These are phyloP conservation scores for Neoarius graeffei DNA, from an alignment of 2,113 vertebrate genomes.

Conservation along the genomic window DNA sequence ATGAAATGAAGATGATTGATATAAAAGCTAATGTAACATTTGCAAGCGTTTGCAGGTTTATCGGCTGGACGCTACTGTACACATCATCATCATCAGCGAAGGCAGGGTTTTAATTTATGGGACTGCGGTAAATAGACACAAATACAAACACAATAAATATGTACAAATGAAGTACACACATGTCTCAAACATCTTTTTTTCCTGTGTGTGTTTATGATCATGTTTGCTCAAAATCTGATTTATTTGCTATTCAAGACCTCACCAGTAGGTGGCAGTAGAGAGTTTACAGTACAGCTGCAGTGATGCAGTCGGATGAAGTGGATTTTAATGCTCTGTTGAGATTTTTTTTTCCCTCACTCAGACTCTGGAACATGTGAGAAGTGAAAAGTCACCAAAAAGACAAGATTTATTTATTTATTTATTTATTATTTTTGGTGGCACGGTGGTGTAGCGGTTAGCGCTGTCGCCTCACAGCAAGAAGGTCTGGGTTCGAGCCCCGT, in stretches of 20 bases:
- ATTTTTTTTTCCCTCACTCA: not conserved
- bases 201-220: not conserved
- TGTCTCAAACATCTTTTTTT: not conserved
- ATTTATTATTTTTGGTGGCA: too few relatives aligned
- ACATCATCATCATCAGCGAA: not conserved
- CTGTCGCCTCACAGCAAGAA: too few relatives aligned
- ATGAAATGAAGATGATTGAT: not conserved
- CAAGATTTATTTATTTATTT: too few relatives aligned
- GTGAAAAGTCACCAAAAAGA: not conserved
- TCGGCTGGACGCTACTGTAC: not conserved
- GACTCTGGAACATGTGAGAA: not conserved
- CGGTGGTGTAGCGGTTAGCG: too few relatives aligned
- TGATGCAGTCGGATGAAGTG: not conserved
- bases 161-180: not conserved
- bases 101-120: not conserved
- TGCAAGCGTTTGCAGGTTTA: not conserved
- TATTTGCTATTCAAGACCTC: not conserved
- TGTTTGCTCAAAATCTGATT: not conserved
- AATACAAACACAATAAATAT: not conserved
- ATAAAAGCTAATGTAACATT: not conserved
- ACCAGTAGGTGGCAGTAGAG: slow-evolving; percentile 14
- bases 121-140: not conserved
- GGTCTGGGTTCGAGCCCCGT: too few relatives aligned
- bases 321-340: not conserved
- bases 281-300: not conserved